Evolutionary conservation across 2,797 vertebrate species (phyloP), one percentile per base, ranked within the genome.

Genomic region (Delichon dasypus): DNA sequence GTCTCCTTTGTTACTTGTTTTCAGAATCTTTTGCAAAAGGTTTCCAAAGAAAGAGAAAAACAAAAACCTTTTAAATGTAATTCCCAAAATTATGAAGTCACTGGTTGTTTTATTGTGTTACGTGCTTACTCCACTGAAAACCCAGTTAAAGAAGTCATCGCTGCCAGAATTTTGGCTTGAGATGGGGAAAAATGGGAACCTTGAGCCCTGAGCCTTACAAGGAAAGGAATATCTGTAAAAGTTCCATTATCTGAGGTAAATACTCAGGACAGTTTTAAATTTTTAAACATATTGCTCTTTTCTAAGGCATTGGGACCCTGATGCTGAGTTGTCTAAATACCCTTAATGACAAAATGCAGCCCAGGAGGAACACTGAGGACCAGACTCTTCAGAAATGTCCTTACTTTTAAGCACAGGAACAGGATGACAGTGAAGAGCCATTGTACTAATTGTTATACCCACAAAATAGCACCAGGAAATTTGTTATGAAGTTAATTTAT

Each of bases 111-210:
- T 44, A 42, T 13, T 65, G 18, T 40, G 25, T 77, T 82, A 40
- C 0, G 0, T 29, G 3, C 34, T 75, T 13, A 60, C n/a, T 64
- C n/a, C 2, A 1, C 34, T 40, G 26, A 79, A 82, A 40, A 40
- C 5, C 4, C 29, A 72, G 13, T 36, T 66, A 47, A 70, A 57
- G 17, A 48, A 57, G 18, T 38, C 26, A 10, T 38, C 87, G 17
- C 36, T 60, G 17, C 16, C 17, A 55, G 42, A 85, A 44, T 71
- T 81, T 84, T 85, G 47, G 30, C 42, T 75, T 72, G 16, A 67
- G 27, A 57, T 50, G 10, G 57, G 21, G 18, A 47, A 70, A 92
- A 71, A 50, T 25, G 23, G 15, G 53, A 77, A 88, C 11, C 5
- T 82, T 5, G 3, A 74, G 18, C 12, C 44, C 18, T 0, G 0